Base-by-base conservation (phyloP, 2,113 vertebrate species). In the Aptenodytes patagonicus region DNA sequence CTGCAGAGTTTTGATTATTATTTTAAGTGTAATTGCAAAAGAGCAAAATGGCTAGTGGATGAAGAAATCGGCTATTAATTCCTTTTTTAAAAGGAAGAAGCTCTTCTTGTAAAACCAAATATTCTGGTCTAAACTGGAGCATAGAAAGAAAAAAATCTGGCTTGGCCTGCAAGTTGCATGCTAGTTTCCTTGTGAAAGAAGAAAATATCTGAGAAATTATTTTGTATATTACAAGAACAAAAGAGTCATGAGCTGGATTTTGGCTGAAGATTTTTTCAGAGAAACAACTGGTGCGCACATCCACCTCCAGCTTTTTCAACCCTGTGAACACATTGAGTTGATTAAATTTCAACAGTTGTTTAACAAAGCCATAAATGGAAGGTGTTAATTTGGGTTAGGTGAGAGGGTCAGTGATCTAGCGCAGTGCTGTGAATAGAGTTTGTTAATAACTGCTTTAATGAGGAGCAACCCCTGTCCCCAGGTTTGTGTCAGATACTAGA, bases 291-390 rank as follows among this genome's bases (percentile, higher is more conserved):
- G 17, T 18, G 20, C 13, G 11, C 16, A 4, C 21, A 18, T 32
- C 29, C 20, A 13, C 55, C 7, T 8, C 29, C 22, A 8, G 38
- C 40, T 54, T 51, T 51, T 36, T 42, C 29, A 7, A 1, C 54
- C n/a, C 34, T n/a, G 7, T 34, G 28, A 44, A 31, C 46, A 4
- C 5, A 0, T 1, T 2, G 25, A 34, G 6, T 5, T 3, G 1
- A 18, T 42, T 5, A 6, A 8, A 32, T 8, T 4, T 22, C 42
- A 36, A 21, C 25, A 11, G 8, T 12, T 11, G 28, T 28, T 20
- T n/a, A 36, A 36, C 10, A 5, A 17, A 46, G 28, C 36, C 3
- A 2, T 31, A 4, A 26, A 18, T 14, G 42, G 32, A 55, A 54
- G 40, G 13, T 3, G 5, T n/a, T 16, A 3, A 1, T 55, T 73